Evolutionary conservation across 2,113 vertebrate species (phyloP), one percentile per base, ranked within the genome.

Genomic region (Malurus elegans): DNA sequence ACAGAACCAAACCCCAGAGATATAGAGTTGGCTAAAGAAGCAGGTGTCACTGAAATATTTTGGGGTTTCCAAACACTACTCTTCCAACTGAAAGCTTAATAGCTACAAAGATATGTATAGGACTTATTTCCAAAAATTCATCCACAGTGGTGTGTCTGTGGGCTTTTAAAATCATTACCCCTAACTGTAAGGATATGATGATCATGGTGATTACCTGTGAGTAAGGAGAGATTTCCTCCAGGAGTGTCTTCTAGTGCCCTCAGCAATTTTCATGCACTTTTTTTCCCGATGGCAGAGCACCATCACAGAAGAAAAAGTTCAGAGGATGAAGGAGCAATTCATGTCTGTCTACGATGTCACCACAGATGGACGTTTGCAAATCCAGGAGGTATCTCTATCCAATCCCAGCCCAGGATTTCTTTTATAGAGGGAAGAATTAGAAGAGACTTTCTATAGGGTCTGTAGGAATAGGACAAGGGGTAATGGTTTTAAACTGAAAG

Each of bases 331-430:
- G 95, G 91, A 99, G 86, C 97, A 98, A 48, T 98, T 99, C 42
- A 98, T 98, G 98, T 98, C 98, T 6, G 87, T 97, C 51, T 98
- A 98, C 0, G 91, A 98, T 20, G 89, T 97, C 74, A 98, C 98
- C 5, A 71, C 98, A 57, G 99, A 99, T 12, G 98, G 98, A 53
- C 98, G 82, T 42, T 95, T 99, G 54, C 98, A 98, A 95, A 99
- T 99, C 90, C 98, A 99, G 74, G 98, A 99, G 98, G 99, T 99
- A 98, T 34, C 24, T 90, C 40, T 26, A 32, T 29, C 31, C 11
- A 21, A 1, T n/a, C 28, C 34, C 28, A 54, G 32, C 10, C 25
- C 18, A 50, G 20, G 20, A 36, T 81, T 93, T 78, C 26, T 92
- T 36, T 78, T 57, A 10, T 14, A 42, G 61, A 54, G 61, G 3